Base-by-base conservation (phyloP, 2,797 vertebrate genomes). In the Coranthus polyacanthus region DNA sequence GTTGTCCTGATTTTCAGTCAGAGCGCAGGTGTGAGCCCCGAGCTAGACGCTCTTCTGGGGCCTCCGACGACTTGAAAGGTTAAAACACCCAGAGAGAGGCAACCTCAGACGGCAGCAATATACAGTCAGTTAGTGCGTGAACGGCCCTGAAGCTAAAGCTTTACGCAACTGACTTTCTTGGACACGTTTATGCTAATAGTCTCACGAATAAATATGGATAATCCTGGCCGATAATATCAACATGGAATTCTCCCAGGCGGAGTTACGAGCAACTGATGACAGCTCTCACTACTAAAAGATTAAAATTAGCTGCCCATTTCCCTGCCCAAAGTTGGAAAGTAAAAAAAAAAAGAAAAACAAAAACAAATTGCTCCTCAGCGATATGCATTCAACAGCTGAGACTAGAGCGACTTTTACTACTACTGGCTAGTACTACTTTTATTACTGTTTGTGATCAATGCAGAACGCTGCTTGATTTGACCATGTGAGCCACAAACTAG, bases 11-110 rank as follows among this genome's bases (percentile, higher is more conserved):
- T 42, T 83, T 68, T 73, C 68, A 55, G 52, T 58, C 51, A 60
- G 75, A 80, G 72, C 60, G 58, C 86, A 90, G 87, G 89, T 90
- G 89, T 75, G 65, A 79, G 74, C 82, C 83, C 1, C 1, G 16
- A 84, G 86, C 79, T 34, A 75, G 55, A 69, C 51, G 72, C 77
- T 89, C 75, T 79, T 79, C 68, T 70, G 74, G 64, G 87, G 70
- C 67, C 81, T 20, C 6, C 58, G 65, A 71, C 6, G 12, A 17
- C 61, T 82, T 80, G 57, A 89, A 89, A 89, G 88, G 87, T 91
- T 86, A 89, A 83, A 84, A 66, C 56, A 65, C 63, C 26, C 49
- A 26, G 61, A 66, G 56, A 67, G 52, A 68, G 24, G 37, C 32
- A 59, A 45, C 50, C 16, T 69, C 22, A 76, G 57, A 74, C 43